These are phyloP conservation scores for mouse (Mus musculus) DNA, from an alignment of 2,113 vertebrate species.

Conservation along the genomic window DNA sequence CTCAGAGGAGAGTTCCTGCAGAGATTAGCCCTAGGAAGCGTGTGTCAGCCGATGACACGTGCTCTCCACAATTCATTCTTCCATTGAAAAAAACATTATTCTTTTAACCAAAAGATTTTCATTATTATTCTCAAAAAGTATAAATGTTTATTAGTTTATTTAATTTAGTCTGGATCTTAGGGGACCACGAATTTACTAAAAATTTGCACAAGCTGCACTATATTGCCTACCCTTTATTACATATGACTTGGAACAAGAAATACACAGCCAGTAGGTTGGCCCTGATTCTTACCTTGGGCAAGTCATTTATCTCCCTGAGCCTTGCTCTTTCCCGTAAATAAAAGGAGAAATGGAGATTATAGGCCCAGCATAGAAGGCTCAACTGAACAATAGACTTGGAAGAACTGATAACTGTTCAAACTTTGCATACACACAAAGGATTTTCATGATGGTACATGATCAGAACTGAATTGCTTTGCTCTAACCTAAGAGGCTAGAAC, in stretches of 20 bases:
- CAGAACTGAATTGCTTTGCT: background rate
- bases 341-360: constrained; percentile 14
- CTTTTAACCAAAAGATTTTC: constrained; percentile 31
- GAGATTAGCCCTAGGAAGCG: background rate
- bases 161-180: constrained; percentile 10
- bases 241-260: constrained; percentile 12
- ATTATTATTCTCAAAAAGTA: constrained; percentile 29
- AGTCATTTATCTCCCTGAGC: background rate
- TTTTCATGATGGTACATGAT: background rate
- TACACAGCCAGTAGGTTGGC: background rate
- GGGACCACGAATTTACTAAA: constrained; percentile 10
- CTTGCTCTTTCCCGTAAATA: constrained; percentile 21
- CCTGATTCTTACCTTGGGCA: background rate
- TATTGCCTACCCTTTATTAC: constrained; percentile 13
- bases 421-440: background rate
- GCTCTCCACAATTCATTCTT: background rate
- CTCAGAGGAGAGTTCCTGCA: background rate
- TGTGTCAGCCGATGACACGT: background rate
- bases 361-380: background rate
- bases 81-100: background rate
- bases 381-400: background rate
- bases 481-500: background rate
- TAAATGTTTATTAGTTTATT: constrained; percentile 38
- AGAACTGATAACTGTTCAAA: background rate
- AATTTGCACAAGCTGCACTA: background rate